Percentiles rank a stretch among this genome's conserved stretches.
Conservation (phyloP, 2,797 vertebrate species). For the Malurus splendens region DNA sequence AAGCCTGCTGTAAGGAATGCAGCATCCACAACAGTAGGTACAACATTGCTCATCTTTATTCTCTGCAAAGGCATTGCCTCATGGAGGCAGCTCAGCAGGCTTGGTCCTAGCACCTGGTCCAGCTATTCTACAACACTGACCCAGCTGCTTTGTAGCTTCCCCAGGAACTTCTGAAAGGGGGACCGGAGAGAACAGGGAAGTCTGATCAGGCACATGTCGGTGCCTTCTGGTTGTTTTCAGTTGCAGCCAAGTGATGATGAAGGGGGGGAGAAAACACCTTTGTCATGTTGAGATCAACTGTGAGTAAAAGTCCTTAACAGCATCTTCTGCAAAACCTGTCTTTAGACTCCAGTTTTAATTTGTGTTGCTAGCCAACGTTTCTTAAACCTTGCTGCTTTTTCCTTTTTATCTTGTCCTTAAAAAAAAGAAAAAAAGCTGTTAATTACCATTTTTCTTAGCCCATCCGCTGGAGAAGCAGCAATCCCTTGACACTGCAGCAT, state of each 20-base stretch:
- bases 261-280: fast-evolving
- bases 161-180: background rate
- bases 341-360: slow-evolving; percentile 15
- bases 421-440: background rate
- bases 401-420: slow-evolving; percentile 76
- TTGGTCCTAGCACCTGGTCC: background rate
- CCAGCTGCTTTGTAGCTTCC: background rate
- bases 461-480: background rate
- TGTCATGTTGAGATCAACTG: background rate
- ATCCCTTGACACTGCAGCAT: background rate
- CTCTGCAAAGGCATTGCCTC: background rate
- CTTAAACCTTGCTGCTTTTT: slow-evolving; percentile 79
- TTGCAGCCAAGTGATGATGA: background rate
- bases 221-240: background rate
- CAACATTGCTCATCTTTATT: background rate
- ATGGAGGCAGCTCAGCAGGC: background rate
- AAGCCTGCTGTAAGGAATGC: background rate
- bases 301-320: background rate
- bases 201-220: fast-evolving
- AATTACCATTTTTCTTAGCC: background rate
- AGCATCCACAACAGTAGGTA: background rate
- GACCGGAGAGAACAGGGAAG: background rate
- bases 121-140: background rate
- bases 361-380: slow-evolving; percentile 77
- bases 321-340: background rate